Base-by-base conservation (phyloP, 2,888 invertebrate species). In the Volucella inflata region DNA sequence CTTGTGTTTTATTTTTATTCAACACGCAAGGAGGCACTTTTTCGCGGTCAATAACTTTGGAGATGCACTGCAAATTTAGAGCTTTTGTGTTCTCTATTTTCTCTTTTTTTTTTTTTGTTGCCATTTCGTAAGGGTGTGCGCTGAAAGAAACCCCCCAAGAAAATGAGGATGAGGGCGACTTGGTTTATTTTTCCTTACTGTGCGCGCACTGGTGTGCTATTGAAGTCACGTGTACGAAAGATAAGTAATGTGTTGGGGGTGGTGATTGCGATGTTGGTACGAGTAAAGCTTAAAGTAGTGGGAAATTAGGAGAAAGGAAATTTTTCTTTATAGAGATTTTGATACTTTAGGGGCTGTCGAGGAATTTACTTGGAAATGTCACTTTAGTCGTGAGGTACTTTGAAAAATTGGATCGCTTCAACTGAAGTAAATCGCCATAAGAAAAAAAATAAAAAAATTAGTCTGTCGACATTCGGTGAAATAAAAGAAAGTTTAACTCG, bases 1-100 rank as follows among this genome's bases (percentile, higher is more conserved):
- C 70, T 48, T 62, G 65, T 72, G 36, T 55, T 53, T 51, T 10
- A 12, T 53, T 38, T 62, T 48, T 46, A 70, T 75, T 71, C 60
- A 76, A 71, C 59, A 75, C 75, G 62, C 80, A 80, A 0, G 4
- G 75, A 57, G 75, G 75, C 80, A 53, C 71, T 60, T 71, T 79
- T 80, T 80, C 75, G 80, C 77, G 75, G 84, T 80, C 84, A 84
- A 80, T 84, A 76, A 76, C 84, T 84, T 65, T 76, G 50, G 42
- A 84, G 79, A 70, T 53, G 70, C 44, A 70, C 30, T 30, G 1
- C 30, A 6, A 30, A 55, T 44, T 21, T 50, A 16, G 17, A 70
- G 70, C 70, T 70, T 71, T 71, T 21, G 21, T 21, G 1, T 21
- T 21, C 4, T 2, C 1, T 30, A 0, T 30, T 30, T 30, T 6